Conservation (phyloP, 2,797 vertebrate genomes). For the Onychomys leucogaster region DNA sequence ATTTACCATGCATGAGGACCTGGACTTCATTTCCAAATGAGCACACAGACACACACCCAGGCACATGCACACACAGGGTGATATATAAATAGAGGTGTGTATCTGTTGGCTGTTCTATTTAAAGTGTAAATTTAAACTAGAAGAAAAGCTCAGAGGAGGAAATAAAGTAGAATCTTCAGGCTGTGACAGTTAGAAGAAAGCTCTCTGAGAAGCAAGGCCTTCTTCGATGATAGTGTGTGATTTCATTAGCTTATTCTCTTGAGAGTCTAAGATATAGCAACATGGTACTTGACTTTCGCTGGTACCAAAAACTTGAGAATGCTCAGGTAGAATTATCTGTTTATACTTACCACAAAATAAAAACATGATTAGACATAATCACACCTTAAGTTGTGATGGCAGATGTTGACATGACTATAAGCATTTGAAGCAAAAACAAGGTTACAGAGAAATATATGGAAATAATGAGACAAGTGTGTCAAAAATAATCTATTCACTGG, state of each 20-base stretch:
- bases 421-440: conserved; percentile 31
- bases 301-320: conserved; percentile 23
- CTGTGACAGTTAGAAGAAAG: not conserved
- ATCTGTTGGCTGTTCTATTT: not conserved
- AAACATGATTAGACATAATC: conserved; percentile 62
- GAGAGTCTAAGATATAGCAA: not conserved
- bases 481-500: conserved; percentile 56
- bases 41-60: not conserved
- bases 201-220: not conserved
- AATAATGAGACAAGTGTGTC: conserved; percentile 53
- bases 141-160: not conserved
- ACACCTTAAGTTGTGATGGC: conserved; percentile 57
- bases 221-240: not conserved
- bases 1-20: not conserved
- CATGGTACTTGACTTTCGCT: not conserved
- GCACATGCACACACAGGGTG: not conserved
- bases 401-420: conserved; percentile 66
- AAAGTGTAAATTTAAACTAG: conserved; percentile 55
- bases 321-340: conserved; percentile 56
- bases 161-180: not conserved
- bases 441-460: conserved; percentile 20
- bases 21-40: not conserved
- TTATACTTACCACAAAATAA: conserved; percentile 10
- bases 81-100: not conserved
- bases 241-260: not conserved